Percentiles rank a stretch among this genome's conserved stretches.
phyloP scores from a whole-genome alignment of 2,888 invertebrate genomes.

The Parapristionchus giblindavisi region DNA sequence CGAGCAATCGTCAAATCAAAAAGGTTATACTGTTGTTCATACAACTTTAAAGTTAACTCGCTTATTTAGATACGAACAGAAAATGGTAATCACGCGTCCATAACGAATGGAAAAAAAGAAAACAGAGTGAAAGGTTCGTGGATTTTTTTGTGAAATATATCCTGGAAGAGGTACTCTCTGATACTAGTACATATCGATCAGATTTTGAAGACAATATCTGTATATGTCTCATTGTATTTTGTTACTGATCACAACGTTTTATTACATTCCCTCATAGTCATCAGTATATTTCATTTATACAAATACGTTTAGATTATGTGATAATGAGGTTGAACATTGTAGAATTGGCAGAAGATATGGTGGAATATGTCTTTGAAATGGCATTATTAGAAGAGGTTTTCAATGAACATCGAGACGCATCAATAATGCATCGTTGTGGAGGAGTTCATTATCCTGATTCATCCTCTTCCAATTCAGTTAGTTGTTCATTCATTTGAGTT shows the following conservation, averaged over 20 bases:
- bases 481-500: neutral
- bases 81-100: neutral
- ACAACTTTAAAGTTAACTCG: neutral
- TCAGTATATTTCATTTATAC: neutral
- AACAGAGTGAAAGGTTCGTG: slow-evolving; percentile 15
- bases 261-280: no score
- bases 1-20: slow-evolving; percentile 4
- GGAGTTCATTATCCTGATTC: slow-evolving; percentile 13
- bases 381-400: slow-evolving; percentile 27
- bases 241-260: no score
- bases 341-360: slow-evolving; percentile 32
- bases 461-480: slow-evolving; percentile 14
- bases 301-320: neutral
- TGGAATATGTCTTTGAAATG: slow-evolving; percentile 33
- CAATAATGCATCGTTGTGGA: slow-evolving; percentile 25
- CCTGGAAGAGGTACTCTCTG: no score
- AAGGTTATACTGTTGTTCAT: neutral
- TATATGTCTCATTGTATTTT: neutral
- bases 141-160: no score
- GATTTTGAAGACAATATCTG: neutral
- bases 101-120: neutral
- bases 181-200: no score
- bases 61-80: neutral
- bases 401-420: slow-evolving; percentile 30
- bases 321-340: no score